These are phyloP conservation scores for Merluccius polli DNA, from an alignment of 2,797 vertebrate species.

Conservation along the genomic window DNA sequence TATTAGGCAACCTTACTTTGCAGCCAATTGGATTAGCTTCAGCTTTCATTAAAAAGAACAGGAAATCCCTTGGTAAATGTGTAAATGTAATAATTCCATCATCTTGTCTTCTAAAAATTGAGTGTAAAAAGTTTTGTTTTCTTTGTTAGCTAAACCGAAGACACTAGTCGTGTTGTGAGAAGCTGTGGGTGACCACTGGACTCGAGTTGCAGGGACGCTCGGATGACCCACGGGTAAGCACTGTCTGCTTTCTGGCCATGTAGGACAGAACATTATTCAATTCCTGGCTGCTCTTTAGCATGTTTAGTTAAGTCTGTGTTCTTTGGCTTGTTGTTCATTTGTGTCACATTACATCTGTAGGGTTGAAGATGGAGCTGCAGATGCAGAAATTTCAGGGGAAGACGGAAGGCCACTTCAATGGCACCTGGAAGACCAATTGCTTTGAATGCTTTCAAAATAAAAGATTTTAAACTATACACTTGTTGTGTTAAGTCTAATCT, in stretches of 20 bases:
- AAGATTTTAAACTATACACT: constrained; percentile 28
- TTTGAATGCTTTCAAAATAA: constrained; percentile 30
- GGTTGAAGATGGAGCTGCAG: constrained; percentile 11
- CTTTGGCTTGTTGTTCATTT: background rate
- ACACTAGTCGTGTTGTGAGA: background rate
- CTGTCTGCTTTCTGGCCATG: background rate
- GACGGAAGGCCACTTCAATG: background rate
- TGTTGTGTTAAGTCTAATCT: background rate
- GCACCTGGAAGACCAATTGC: constrained; percentile 4
- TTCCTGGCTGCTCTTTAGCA: background rate
- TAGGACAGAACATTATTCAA: background rate
- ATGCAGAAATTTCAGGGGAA: constrained; percentile 19
- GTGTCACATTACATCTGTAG: constrained; percentile 10
- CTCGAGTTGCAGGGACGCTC: background rate
- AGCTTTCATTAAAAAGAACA: background rate
- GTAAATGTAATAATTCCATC: background rate
- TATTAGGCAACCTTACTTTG: background rate
- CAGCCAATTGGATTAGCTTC: background rate
- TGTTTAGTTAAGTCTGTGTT: background rate
- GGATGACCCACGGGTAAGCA: background rate
- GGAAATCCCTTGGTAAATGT: background rate
- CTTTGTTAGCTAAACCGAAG: constrained; percentile 4
- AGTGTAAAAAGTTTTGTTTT: background rate
- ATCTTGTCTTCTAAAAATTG: too few species aligned
- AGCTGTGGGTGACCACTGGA: background rate